Base-by-base conservation (phyloP, 2,888 invertebrate genomes). In the Drosophila macrothrix region DNA sequence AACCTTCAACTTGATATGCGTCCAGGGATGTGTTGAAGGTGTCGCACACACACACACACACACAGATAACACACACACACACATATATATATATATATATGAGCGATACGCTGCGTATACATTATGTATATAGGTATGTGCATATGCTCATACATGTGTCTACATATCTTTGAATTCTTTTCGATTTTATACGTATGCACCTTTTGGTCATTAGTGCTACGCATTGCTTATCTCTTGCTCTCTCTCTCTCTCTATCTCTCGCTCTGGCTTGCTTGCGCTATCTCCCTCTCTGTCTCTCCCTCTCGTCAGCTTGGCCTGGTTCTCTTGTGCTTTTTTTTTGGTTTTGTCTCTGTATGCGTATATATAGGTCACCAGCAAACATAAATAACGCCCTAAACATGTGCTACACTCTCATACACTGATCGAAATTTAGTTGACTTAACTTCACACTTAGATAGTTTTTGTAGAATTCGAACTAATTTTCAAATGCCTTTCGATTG, bases 1-100 rank as follows among this genome's bases (percentile, higher is more conserved):
- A 91, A 91, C 91, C 92, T 91, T 91, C 90, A 91, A 91, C 92
- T 91, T 91, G 91, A 90, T 91, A 83, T 74, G 90, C 86, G 84
- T 90, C 91, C 91, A 91, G 91, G 91, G 92, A 91, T 91, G 79
- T 85, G 82, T 73, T 90, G 85, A 87, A 89, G 89, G 89, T 89
- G 89, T 77, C 81, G 68, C 67, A 68, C 14, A 35, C 67, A 70
- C 52, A 61, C 61, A 53, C 64, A 59, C 61, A 58, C 59, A 56
- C 55, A 41, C 52, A 54, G 60, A 61, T 61, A 60, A 55, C 64
- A 59, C 64, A 54, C 61, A 59, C 60, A 60, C 60, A 58, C n/a
- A 59, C 61, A 58, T 29, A 29, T 29, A 22, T 53, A 28, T 58
- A 9, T 31, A 39, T 58, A 50, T 4, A 5, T 61, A 28, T 53